Evolutionary conservation across 2,888 invertebrate genomes (phyloP).

Genomic region (Terebella lapidaria): DNA sequence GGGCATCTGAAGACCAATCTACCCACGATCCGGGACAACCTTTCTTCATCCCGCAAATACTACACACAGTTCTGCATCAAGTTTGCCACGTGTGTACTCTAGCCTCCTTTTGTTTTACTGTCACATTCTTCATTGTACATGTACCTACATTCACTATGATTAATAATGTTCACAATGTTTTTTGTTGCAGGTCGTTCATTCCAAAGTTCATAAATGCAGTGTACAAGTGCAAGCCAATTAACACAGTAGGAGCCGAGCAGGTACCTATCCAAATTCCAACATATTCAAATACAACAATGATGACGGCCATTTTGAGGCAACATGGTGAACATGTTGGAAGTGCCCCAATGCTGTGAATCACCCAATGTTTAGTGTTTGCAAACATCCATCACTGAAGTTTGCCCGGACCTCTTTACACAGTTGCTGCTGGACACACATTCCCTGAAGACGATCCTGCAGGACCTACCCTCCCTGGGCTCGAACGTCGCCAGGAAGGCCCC

Average conservation of each 20-base stretch:
- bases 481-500: slow-evolving; percentile 82
- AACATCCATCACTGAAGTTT: too few species aligned
- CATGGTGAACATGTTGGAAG: too few species aligned
- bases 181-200: slow-evolving; percentile 72
- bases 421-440: slow-evolving; percentile 80
- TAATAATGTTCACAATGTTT: too few species aligned
- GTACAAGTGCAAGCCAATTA: slow-evolving; percentile 78
- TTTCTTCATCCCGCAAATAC: slow-evolving; percentile 89
- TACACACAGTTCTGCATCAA: slow-evolving; percentile 97
- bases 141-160: not conserved
- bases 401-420: slow-evolving; percentile 58
- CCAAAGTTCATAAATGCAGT: slow-evolving; percentile 86
- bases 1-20: slow-evolving; percentile 79
- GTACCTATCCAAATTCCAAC: too few species aligned
- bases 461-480: slow-evolving; percentile 87
- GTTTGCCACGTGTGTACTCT: slow-evolving; percentile 71
- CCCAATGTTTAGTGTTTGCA: too few species aligned
- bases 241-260: slow-evolving; percentile 90
- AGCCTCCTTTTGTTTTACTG: not conserved
- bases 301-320: too few species aligned
- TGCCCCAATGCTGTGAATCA: too few species aligned
- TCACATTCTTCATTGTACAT: not conserved
- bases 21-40: slow-evolving; percentile 81
- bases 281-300: too few species aligned
- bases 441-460: slow-evolving; percentile 75